Percentiles rank a stretch among this genome's conserved stretches.
Conservation (phyloP, 2,113 vertebrate genomes). For the Panurus biarmicus region DNA sequence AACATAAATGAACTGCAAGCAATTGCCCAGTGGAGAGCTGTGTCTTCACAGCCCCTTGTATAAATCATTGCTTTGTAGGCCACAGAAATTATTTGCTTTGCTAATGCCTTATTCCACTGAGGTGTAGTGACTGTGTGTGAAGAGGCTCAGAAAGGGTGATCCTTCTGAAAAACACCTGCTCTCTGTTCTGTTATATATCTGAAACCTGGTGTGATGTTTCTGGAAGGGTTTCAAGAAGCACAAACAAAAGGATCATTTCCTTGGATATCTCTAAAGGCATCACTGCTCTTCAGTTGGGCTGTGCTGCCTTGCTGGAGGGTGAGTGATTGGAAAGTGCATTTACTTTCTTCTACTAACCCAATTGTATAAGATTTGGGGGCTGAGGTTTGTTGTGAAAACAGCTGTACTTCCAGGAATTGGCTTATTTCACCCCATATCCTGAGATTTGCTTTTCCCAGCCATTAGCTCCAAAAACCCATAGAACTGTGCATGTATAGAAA, state of each 20-base stretch:
- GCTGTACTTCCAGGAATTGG: not conserved
- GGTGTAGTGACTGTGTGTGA: not conserved
- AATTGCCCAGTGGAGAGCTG: not conserved
- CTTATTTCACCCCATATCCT: not conserved
- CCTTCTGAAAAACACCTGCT: not conserved
- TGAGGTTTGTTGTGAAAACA: not conserved
- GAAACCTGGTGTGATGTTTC: not conserved
- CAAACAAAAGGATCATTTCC: not conserved
- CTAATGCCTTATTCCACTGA: accelerated
- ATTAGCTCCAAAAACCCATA: not conserved
- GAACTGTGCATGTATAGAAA: accelerated
- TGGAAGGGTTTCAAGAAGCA: not conserved
- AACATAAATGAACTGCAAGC: not conserved
- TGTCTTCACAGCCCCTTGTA: not conserved
- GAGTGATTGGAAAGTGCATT: not conserved
- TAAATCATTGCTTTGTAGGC: not conserved
- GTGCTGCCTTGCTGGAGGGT: not conserved
- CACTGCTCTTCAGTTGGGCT: not conserved
- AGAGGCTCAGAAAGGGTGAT: not conserved
- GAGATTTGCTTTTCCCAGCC: not conserved
- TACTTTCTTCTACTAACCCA: not conserved
- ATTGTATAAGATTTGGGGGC: not conserved
- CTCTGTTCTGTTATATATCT: not conserved
- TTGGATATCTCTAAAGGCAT: not conserved
- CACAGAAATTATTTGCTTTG: not conserved